Conservation (phyloP, 2,797 vertebrate genomes). For the Momotus momota region DNA sequence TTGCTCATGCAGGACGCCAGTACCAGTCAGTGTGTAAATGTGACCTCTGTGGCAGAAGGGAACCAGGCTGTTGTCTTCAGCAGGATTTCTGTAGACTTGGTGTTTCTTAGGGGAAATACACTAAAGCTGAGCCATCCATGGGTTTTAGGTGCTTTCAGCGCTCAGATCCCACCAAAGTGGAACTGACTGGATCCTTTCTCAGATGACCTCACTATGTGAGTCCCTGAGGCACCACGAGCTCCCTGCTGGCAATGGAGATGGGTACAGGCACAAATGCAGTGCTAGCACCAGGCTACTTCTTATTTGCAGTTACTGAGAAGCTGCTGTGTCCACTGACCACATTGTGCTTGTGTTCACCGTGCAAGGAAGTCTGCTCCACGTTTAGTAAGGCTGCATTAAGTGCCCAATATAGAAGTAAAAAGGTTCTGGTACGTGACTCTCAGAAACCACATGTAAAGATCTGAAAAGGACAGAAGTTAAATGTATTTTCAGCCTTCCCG, state of each 20-base stretch:
- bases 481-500: neutral
- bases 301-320: neutral
- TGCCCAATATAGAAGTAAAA: neutral
- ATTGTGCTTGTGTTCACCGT: neutral
- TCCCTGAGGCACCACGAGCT: neutral
- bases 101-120: neutral
- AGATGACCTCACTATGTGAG: neutral
- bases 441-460: neutral
- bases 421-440: neutral
- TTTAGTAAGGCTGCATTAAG: neutral
- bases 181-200: neutral
- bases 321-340: neutral
- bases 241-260: neutral
- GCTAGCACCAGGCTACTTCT: neutral
- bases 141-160: neutral
- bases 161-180: neutral
- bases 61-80: neutral
- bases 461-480: neutral
- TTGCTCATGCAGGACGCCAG: neutral
- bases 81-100: neutral
- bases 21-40: fast-evolving
- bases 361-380: neutral
- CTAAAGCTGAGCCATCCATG: neutral
- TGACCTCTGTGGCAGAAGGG: neutral
- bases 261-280: neutral